phyloP scores from a whole-genome alignment of 2,888 invertebrate species.

The Cacoxenus indagator region DNA sequence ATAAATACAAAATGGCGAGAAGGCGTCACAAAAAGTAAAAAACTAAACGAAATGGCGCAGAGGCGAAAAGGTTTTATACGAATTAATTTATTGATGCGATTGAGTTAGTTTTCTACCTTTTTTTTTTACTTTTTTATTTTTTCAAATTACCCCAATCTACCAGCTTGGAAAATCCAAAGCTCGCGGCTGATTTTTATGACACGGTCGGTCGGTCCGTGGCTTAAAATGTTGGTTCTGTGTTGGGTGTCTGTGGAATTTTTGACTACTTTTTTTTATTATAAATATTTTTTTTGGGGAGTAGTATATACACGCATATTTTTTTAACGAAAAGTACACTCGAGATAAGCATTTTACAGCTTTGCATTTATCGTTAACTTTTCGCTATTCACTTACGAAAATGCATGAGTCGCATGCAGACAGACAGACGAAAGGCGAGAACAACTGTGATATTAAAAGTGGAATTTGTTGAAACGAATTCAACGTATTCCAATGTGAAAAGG shows the following conservation, averaged over 20 bases:
- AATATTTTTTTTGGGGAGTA: neutral
- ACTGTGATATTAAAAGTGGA: too few relatives aligned
- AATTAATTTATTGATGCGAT: slow-evolving; percentile 62
- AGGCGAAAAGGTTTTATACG: slow-evolving; percentile 35
- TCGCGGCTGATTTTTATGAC: neutral
- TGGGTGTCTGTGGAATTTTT: neutral
- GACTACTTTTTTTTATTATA: neutral
- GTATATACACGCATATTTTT: neutral
- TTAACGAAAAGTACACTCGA: slow-evolving; percentile 33
- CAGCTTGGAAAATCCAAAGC: neutral
- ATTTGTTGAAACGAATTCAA: neutral
- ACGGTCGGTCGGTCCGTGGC: neutral
- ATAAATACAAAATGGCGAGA: slow-evolving; percentile 41
- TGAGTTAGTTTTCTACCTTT: neutral
- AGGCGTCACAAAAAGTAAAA: slow-evolving; percentile 37
- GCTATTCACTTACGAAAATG: neutral
- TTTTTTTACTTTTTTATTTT: neutral
- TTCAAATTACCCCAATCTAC: neutral
- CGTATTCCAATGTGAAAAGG: too few relatives aligned
- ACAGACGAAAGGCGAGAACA: neutral
- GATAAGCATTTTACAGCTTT: slow-evolving; percentile 46
- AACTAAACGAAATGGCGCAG: slow-evolving; percentile 22
- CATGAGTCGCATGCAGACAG: slow-evolving; percentile 25
- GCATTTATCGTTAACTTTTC: slow-evolving; percentile 30
- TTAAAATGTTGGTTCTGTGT: neutral